phyloP scores from a whole-genome alignment of 2,888 invertebrate genomes.

The Meteorus colon region DNA sequence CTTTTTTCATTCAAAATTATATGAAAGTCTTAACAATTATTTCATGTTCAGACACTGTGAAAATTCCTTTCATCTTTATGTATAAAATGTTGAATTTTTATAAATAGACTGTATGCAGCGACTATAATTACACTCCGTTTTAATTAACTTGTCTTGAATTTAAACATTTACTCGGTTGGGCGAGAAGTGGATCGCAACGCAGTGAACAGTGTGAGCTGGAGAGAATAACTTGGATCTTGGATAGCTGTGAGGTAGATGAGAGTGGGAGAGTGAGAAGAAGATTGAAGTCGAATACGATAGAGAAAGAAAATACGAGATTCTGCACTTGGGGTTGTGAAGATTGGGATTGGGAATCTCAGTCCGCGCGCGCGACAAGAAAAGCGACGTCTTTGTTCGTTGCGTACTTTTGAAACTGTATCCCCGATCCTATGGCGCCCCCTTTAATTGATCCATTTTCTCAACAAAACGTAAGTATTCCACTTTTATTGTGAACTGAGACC shows the following conservation, averaged over 20 bases:
- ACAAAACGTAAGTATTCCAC: not conserved
- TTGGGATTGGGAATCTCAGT: constrained; percentile 48
- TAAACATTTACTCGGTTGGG: constrained; percentile 62
- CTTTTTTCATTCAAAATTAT: not conserved
- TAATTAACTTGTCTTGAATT: constrained; percentile 67
- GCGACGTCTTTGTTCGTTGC: constrained; percentile 46
- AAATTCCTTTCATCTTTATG: constrained; percentile 15
- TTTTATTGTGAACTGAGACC: constrained; percentile 11
- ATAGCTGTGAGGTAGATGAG: constrained; percentile 14
- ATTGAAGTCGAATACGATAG: constrained; percentile 4
- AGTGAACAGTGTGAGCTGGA: constrained; percentile 19
- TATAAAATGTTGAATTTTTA: constrained; percentile 55
- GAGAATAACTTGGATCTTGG: constrained; percentile 32
- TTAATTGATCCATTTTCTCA: constrained; percentile 38
- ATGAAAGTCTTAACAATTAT: not conserved
- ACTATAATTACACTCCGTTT: constrained; percentile 65
- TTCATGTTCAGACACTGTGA: constrained; percentile 3
- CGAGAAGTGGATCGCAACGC: constrained; percentile 45
- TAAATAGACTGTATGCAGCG: constrained; percentile 50
- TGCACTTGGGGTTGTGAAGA: constrained; percentile 17
- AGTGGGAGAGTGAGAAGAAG: constrained; percentile 9
- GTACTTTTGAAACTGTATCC: constrained; percentile 34
- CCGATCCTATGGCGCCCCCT: constrained; percentile 9
- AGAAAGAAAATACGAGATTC: constrained; percentile 21
- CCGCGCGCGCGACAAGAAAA: constrained; percentile 46